Conservation (phyloP, 2,113 vertebrate genomes). For the Leptobrachium ailaonicum region DNA sequence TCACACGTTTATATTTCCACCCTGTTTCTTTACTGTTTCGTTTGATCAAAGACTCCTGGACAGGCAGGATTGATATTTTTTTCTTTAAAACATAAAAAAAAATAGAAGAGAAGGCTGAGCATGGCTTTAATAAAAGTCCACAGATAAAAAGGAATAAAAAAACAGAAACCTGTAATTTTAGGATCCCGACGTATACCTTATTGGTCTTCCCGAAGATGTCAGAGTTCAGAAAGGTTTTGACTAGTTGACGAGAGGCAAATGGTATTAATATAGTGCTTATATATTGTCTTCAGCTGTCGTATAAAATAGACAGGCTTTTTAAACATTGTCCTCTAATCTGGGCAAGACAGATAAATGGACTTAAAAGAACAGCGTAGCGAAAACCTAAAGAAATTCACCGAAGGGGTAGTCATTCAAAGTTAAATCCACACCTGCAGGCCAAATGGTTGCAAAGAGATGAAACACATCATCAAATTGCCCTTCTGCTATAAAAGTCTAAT, state of each 20-base stretch:
- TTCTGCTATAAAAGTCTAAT: neutral
- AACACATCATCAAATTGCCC: neutral
- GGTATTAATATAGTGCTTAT: constrained; percentile 19
- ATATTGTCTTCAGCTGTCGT: neutral
- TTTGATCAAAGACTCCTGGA: constrained; percentile 55
- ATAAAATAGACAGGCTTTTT: rapidly evolving
- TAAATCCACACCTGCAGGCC: constrained; percentile 13
- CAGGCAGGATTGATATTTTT: constrained; percentile 52
- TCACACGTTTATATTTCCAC: constrained; percentile 41
- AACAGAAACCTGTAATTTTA: neutral
- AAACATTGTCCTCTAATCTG: neutral
- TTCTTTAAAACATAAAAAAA: neutral
- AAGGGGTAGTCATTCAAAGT: constrained; percentile 36
- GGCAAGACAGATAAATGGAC: neutral
- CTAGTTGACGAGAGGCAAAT: neutral
- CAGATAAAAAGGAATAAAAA: neutral
- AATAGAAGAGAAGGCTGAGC: too few relatives aligned
- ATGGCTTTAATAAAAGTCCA: constrained; percentile 34
- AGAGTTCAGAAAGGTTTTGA: neutral
- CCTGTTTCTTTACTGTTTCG: constrained; percentile 24
- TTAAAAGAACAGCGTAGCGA: neutral
- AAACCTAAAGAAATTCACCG: constrained; percentile 25
- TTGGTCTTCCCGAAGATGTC: neutral
- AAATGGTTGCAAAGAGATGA: neutral
- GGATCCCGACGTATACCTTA: rapidly evolving